Conservation (phyloP, 1,140 invertebrate species). For the Macrosteles quadrilineatus region DNA sequence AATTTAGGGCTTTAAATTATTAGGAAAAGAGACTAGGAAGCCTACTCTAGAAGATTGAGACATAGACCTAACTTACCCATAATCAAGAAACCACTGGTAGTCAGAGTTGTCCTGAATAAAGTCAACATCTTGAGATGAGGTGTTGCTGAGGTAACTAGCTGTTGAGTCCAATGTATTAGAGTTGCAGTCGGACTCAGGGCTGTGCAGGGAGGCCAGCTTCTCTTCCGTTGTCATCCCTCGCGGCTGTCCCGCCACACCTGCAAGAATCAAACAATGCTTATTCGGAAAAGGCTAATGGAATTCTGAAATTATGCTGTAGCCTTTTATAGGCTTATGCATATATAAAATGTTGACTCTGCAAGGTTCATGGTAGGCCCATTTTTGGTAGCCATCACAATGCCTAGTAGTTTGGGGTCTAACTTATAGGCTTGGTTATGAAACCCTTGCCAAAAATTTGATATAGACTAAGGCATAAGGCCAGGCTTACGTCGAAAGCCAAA, state of each 20-base stretch:
- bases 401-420: no score
- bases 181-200: constrained; percentile 62
- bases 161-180: constrained; percentile 53
- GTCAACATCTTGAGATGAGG: constrained; percentile 57
- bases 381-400: no score
- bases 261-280: constrained; percentile 11
- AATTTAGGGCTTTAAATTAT: no score
- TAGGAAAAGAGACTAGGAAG: no score
- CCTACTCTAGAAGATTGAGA: no score
- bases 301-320: not conserved
- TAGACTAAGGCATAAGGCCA: no score
- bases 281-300: not conserved
- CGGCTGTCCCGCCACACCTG: constrained; percentile 37
- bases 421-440: no score
- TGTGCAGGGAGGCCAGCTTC: constrained; percentile 45
- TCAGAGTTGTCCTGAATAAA: constrained; percentile 87
- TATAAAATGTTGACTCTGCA: no score
- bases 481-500: no score
- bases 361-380: no score
- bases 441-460: no score
- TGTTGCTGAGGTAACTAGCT: constrained; percentile 41
- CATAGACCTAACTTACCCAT: constrained; percentile 61
- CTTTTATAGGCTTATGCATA: no score
- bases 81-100: constrained; percentile 87
- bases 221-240: constrained; percentile 41